Conservation (phyloP, 2,888 invertebrate species). For the Melinopterus prodromus region DNA sequence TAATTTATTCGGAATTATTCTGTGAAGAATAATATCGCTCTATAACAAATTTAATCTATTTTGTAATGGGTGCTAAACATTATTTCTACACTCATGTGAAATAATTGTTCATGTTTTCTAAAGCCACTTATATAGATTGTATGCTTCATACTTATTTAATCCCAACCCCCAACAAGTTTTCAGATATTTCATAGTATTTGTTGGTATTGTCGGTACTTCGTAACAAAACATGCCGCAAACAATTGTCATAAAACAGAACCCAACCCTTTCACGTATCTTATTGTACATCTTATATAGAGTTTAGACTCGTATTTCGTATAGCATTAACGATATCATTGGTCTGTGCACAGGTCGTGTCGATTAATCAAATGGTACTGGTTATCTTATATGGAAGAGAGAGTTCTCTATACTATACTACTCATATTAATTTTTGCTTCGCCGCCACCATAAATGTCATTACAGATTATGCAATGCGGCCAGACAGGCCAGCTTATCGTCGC, state of each 20-base stretch:
- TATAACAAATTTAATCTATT: no score
- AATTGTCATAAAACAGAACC: not conserved
- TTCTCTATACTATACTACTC: not conserved
- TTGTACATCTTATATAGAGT: not conserved
- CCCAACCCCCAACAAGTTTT: no score
- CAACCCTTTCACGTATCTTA: no score
- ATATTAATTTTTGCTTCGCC: not conserved
- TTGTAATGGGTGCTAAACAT: no score
- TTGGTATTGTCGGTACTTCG: not conserved
- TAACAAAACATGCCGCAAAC: not conserved
- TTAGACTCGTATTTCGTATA: not conserved
- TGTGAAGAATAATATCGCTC: no score
- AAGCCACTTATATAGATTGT: no score
- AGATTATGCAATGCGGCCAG: not conserved
- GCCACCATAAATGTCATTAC: not conserved
- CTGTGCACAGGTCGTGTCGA: not conserved
- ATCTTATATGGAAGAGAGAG: slow-evolving; percentile 4
- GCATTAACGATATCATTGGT: not conserved
- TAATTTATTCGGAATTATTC: no score
- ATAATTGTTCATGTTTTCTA: no score
- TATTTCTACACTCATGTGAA: no score
- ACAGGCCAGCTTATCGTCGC: not conserved
- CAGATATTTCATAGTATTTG: no score
- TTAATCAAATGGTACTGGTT: not conserved
- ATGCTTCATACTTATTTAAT: no score